phyloP scores from a whole-genome alignment of 2,888 invertebrate species.

The Encarsia formosa region DNA sequence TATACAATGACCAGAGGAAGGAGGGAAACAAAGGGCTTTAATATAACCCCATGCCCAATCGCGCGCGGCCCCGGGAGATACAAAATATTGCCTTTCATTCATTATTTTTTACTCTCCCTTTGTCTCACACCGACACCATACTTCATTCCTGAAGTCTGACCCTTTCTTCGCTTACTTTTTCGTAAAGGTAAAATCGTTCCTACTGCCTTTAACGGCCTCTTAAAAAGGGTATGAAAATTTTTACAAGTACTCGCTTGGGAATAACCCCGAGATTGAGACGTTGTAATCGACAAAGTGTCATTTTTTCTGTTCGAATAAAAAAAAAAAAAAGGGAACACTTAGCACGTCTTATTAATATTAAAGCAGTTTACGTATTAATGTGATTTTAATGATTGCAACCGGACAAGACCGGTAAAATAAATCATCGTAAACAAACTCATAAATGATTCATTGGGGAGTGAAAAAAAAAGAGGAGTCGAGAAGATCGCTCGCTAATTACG shows the following conservation, averaged over 20 bases:
- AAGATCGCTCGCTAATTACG: not conserved
- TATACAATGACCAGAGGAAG: slow-evolving; percentile 21
- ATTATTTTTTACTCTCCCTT: slow-evolving; percentile 61
- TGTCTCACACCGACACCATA: slow-evolving; percentile 35
- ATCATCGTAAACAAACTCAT: slow-evolving; percentile 10
- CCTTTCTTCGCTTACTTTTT: too few relatives aligned
- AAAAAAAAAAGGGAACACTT: not conserved
- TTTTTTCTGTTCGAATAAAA: not conserved
- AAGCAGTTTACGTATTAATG: not conserved
- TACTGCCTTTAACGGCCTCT: too few relatives aligned
- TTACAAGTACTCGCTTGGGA: too few relatives aligned
- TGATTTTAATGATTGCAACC: slow-evolving; percentile 14
- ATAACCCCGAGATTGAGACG: not conserved
- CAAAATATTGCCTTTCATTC: slow-evolving; percentile 58
- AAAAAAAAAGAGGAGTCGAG: slow-evolving; percentile 6
- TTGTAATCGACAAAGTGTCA: not conserved
- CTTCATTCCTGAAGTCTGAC: too few relatives aligned
- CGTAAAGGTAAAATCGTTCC: too few relatives aligned
- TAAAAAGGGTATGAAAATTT: too few relatives aligned
- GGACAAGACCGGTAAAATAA: slow-evolving; percentile 8
- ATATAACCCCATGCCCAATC: slow-evolving; percentile 13
- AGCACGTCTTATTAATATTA: slow-evolving; percentile 3
- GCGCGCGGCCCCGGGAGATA: slow-evolving; percentile 39
- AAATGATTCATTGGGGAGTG: slow-evolving; percentile 18
- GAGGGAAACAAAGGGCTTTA: slow-evolving; percentile 22